A percentile compares a stretch with the other conserved stretches of the same genome.
phyloP scores from a whole-genome alignment of 1,140 invertebrate genomes.

The Bombus turneri region DNA sequence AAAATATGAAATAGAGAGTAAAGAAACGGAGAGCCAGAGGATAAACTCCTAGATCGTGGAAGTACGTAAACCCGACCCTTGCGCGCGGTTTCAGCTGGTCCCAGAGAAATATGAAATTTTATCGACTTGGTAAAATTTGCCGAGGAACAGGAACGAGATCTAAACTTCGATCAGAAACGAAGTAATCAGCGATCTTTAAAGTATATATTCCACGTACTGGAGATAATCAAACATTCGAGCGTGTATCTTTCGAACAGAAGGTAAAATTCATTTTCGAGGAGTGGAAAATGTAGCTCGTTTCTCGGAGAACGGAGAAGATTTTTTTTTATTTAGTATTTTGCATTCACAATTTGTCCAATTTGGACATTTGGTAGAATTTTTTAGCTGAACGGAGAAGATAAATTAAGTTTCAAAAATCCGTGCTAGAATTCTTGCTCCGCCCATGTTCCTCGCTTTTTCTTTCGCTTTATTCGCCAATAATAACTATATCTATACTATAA shows the following conservation, averaged over 20 bases:
- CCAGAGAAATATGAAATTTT: slow-evolving; percentile 21
- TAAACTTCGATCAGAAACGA: neutral
- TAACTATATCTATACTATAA: no score
- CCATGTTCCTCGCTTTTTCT: neutral
- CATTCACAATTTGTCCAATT: no score
- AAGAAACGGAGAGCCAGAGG: no score
- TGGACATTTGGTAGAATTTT: no score
- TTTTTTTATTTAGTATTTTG: no score
- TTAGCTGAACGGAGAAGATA: neutral
- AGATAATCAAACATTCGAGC: slow-evolving; percentile 7
- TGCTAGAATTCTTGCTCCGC: neutral
- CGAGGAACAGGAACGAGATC: neutral
- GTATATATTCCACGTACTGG: no score
- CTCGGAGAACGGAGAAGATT: neutral
- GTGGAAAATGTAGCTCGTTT: neutral
- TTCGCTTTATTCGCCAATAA: neutral
- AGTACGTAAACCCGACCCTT: neutral
- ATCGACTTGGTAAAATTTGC: slow-evolving; percentile 1
- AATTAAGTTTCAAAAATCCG: neutral
- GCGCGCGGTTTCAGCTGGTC: neutral
- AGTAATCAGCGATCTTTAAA: neutral
- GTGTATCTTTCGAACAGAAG: neutral
- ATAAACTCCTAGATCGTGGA: no score
- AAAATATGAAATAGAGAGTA: neutral
- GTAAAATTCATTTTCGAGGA: neutral